Evolutionary conservation across 2,797 vertebrate species (phyloP), one percentile per base, ranked within the genome.

Genomic region (Etheostoma perlongum): DNA sequence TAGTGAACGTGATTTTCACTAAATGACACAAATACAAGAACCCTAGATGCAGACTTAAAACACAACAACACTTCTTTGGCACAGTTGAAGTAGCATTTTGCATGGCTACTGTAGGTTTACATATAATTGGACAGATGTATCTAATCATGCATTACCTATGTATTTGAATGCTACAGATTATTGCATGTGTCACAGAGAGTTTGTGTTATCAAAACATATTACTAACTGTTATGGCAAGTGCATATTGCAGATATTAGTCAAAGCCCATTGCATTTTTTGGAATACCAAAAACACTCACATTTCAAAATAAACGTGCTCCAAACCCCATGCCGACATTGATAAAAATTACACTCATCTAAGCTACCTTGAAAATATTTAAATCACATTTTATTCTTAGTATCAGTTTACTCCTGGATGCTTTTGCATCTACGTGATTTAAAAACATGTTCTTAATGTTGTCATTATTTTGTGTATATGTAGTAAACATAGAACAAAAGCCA

Each of bases 211-310:
- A 1, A 42, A 54, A 9, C 25, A 49, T 40, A 25, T 71, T 10
- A 23, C 5, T 6, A 23, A 47, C 9, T 63, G 12, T 18, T 65
- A 23, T 6, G 13, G 13, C 16, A 69, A 59, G 19, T 25, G n/a
- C 58, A 61, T 42, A 44, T n/a, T 58, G n/a, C 57, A 71, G 47
- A n/a, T 52, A 47, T 63, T 54, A 21, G 2, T 48, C 14, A 70
- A 25, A 40, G 36, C 2, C 36, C 23, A 25, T 40, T 49, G n/a
- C 18, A 51, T 60, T 60, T 42, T 25, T 4, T 40, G 19, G 11
- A 36, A 70, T 16, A 25, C 6, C 10, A 42, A 23, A 62, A 64
- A 55, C 4, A 4, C 1, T 14, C 14, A 33, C 10, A 54, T 62
- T 1, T 48, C 51, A 64, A 73, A 57, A n/a, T 66, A 6, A 10